These are phyloP conservation scores for Indicator indicator DNA, from an alignment of 2,113 vertebrate species.

Conservation along the genomic window DNA sequence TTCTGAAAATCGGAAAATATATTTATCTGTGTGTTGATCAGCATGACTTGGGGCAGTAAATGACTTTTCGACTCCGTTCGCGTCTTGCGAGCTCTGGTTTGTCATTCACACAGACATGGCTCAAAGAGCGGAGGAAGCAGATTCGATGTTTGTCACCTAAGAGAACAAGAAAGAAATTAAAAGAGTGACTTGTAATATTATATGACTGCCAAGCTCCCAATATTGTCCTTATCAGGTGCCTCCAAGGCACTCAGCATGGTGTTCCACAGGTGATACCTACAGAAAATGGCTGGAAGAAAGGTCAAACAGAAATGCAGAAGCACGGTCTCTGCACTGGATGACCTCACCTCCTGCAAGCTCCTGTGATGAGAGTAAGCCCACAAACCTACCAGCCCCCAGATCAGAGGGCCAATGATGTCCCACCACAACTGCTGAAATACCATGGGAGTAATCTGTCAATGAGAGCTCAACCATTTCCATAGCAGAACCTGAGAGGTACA, in stretches of 20 bases:
- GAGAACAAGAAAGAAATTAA: constrained; percentile 5
- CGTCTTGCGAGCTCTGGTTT: neutral
- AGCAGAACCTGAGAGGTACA: neutral
- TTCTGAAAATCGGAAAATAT: neutral
- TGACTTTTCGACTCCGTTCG: neutral
- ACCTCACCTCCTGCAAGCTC: neutral
- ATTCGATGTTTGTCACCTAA: constrained; percentile 37
- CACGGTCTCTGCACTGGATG: neutral
- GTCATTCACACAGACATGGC: neutral
- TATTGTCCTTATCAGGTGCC: neutral
- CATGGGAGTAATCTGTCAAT: neutral
- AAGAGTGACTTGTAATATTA: neutral
- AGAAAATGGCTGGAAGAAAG: neutral
- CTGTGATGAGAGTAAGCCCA: neutral
- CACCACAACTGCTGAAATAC: neutral
- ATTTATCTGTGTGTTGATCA: neutral
- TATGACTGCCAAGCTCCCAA: neutral
- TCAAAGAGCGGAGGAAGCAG: neutral
- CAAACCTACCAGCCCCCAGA: neutral
- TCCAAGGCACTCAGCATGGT: neutral
- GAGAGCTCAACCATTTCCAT: neutral
- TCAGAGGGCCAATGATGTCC: neutral
- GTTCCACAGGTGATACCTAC: neutral
- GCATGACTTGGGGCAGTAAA: neutral
- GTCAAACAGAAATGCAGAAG: neutral